A percentile compares a stretch with the other conserved stretches of the same genome.
These are phyloP conservation scores for Monochamus saltuarius DNA, from an alignment of 1,140 invertebrate species.

Conservation along the genomic window DNA sequence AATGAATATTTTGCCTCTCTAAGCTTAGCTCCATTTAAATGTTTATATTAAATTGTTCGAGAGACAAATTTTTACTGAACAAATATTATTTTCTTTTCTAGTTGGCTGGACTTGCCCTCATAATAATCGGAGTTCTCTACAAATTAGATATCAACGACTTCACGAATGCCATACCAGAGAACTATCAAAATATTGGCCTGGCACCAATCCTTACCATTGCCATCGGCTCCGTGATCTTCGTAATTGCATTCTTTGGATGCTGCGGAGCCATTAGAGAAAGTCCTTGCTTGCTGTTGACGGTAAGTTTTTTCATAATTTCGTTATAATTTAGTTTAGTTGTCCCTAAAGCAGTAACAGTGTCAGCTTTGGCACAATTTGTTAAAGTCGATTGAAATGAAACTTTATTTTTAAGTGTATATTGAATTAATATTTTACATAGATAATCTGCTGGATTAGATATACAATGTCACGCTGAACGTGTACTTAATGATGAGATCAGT, in stretches of 20 bases:
- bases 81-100: constrained; percentile 37
- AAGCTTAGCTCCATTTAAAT: too few relatives aligned
- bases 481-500: constrained; percentile 60
- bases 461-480: constrained; percentile 59
- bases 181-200: constrained; percentile 29
- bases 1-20: too few relatives aligned
- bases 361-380: too few relatives aligned
- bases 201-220: constrained; percentile 76
- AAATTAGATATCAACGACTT: constrained; percentile 36
- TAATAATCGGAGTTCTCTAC: constrained; percentile 41
- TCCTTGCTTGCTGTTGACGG: constrained; percentile 82
- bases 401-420: too few relatives aligned
- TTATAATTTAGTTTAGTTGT: not conserved
- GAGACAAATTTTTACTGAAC: too few relatives aligned
- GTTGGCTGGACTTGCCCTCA: constrained; percentile 42
- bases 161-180: constrained; percentile 27
- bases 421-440: too few relatives aligned
- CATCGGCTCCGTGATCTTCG: constrained; percentile 77
- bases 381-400: too few relatives aligned
- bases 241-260: constrained; percentile 85
- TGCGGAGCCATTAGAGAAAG: constrained; percentile 83
- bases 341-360: not conserved
- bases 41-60: too few relatives aligned
- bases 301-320: constrained; percentile 51
- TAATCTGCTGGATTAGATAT: too few relatives aligned